phyloP scores from a whole-genome alignment of 2,797 vertebrate species.

The Squalus acanthias region DNA sequence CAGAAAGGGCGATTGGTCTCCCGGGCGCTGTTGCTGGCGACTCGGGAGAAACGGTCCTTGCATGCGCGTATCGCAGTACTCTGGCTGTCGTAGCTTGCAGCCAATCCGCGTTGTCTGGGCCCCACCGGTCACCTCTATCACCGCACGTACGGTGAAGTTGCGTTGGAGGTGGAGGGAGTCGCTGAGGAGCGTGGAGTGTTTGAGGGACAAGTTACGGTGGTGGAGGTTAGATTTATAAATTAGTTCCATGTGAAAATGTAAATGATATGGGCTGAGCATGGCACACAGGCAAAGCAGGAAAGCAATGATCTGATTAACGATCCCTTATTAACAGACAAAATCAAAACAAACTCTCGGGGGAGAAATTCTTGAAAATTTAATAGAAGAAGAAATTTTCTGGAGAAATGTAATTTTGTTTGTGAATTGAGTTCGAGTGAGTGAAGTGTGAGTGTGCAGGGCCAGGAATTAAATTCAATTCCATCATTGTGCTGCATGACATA shows the following conservation, averaged over 20 bases:
- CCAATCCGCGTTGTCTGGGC: no score
- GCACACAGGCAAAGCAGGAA: neutral
- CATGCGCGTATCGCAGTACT: neutral
- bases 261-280: no score
- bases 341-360: neutral
- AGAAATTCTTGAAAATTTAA: neutral
- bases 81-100: neutral
- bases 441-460: neutral
- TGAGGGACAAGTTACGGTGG: no score
- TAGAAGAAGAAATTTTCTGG: neutral
- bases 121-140: no score
- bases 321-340: neutral
- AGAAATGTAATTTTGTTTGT: neutral
- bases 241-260: no score
- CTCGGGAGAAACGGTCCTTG: neutral
- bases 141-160: no score
- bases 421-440: neutral
- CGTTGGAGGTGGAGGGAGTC: neutral
- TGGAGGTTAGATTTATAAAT: no score
- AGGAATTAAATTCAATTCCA: neutral
- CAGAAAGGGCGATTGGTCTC: no score
- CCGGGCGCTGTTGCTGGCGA: neutral
- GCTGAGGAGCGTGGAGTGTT: neutral
- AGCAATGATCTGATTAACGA: neutral
- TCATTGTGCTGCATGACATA: neutral